These are phyloP conservation scores for Colossoma macropomum DNA, from an alignment of 2,113 vertebrate genomes.

Conservation along the genomic window DNA sequence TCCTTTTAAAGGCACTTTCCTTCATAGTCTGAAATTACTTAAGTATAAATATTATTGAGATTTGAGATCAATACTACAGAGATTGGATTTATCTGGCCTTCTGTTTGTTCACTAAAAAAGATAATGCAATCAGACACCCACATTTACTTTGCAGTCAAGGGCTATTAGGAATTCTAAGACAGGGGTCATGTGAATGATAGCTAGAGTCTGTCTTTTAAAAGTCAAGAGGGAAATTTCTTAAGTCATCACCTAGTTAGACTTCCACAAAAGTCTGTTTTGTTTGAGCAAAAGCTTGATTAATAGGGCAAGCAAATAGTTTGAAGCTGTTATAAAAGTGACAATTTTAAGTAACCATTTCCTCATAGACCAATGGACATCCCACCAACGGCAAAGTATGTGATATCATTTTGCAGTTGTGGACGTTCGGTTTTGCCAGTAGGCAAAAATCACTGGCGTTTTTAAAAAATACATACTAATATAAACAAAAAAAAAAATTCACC, in stretches of 20 bases:
- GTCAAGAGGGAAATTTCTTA: not conserved
- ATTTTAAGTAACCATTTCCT: not conserved
- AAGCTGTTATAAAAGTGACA: not conserved
- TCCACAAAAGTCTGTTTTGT: not conserved
- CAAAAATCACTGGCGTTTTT: not conserved
- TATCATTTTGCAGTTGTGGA: not conserved
- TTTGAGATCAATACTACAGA: not conserved
- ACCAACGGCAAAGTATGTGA: not conserved
- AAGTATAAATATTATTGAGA: slow-evolving; percentile 20
- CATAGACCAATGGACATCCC: not conserved
- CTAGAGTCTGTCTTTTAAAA: not conserved
- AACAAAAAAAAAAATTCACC: too few species aligned
- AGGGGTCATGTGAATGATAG: not conserved
- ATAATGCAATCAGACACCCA: slow-evolving; percentile 4
- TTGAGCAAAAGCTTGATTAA: not conserved
- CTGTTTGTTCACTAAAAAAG: not conserved
- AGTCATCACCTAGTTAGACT: not conserved
- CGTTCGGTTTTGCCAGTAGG: not conserved
- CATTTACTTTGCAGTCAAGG: not conserved
- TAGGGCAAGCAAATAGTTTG: not conserved
- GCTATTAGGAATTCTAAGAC: not conserved
- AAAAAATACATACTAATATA: too few species aligned
- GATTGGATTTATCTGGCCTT: slow-evolving; percentile 16
- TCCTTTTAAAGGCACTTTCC: slow-evolving; percentile 10
- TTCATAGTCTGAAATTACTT: slow-evolving; percentile 1